Evolutionary conservation across 2,797 vertebrate species (phyloP).

Genomic region (Hephaestus fuliginosus): DNA sequence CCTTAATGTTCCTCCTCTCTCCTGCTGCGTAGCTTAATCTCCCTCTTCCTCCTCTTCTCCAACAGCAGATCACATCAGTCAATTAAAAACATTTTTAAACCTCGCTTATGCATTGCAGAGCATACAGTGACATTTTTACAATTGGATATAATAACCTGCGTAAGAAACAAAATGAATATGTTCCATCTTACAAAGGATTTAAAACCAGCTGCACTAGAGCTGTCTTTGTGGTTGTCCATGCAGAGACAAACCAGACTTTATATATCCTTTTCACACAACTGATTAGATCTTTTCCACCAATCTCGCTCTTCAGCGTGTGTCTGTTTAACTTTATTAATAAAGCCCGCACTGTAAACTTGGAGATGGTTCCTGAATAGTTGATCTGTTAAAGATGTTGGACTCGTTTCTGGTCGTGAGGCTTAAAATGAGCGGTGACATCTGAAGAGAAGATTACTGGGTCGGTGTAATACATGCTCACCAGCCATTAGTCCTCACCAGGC

Average conservation of each 20-base stretch:
- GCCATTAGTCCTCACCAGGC: not conserved
- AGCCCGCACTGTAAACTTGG: not conserved
- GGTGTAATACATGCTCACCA: not conserved
- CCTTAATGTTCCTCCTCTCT: constrained; percentile 6
- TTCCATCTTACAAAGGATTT: not conserved
- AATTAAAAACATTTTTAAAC: constrained; percentile 9
- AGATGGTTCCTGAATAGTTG: not conserved
- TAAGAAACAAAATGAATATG: not conserved
- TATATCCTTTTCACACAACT: constrained; percentile 1
- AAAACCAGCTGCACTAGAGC: not conserved
- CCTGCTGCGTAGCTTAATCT: constrained; percentile 27
- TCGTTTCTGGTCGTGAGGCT: constrained; percentile 8
- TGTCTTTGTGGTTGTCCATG: not conserved
- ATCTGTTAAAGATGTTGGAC: not conserved
- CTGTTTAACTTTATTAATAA: constrained; percentile 21
- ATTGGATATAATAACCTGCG: not conserved
- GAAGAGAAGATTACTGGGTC: constrained; percentile 29
- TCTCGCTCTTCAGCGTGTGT: not conserved
- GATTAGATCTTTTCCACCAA: constrained; percentile 10
- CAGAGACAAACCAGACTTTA: not conserved
- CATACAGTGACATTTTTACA: not conserved
- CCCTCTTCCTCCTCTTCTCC: constrained; percentile 2
- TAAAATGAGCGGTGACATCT: constrained; percentile 38
- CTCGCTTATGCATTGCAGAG: not conserved
- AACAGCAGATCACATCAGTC: not conserved